phyloP scores from a whole-genome alignment of 2,113 vertebrate genomes.

The Pontoporia blainvillei region DNA sequence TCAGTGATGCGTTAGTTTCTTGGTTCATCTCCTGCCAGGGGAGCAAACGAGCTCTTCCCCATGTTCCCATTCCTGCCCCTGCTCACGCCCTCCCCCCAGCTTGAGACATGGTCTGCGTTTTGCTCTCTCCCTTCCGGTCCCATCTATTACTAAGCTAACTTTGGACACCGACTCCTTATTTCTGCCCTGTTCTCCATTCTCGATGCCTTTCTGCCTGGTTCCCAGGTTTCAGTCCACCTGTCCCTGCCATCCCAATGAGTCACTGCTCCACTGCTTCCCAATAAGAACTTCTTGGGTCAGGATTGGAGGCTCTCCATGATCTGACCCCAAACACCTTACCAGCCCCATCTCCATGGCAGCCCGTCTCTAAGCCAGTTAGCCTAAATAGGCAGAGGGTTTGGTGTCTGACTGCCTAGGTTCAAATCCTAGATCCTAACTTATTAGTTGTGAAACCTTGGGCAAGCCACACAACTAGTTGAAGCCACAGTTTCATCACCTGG shows the following conservation, averaged over 20 bases:
- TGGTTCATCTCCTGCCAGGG: not conserved
- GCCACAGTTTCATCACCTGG: not conserved
- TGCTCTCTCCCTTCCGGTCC: not conserved
- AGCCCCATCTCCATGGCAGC: not conserved
- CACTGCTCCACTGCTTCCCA: not conserved
- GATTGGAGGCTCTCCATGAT: not conserved
- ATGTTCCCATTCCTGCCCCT: not conserved
- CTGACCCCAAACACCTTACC: not conserved
- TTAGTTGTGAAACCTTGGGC: not conserved
- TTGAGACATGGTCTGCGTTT: not conserved
- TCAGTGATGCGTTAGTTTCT: not conserved
- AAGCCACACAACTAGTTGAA: not conserved
- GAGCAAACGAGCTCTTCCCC: not conserved
- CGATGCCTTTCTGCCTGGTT: not conserved
- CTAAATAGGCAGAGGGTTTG: not conserved
- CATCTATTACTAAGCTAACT: not conserved
- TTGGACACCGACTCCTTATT: not conserved
- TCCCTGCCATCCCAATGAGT: not conserved
- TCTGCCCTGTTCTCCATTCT: not conserved
- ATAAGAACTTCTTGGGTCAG: not conserved
- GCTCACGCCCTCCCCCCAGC: not conserved
- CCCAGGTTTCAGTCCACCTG: not conserved
- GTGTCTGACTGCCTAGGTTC: not conserved
- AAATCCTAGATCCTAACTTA: not conserved
- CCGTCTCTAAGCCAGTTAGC: not conserved